phyloP scores from a whole-genome alignment of 2,888 invertebrate genomes.

The Leptinotarsa peninsularis region DNA sequence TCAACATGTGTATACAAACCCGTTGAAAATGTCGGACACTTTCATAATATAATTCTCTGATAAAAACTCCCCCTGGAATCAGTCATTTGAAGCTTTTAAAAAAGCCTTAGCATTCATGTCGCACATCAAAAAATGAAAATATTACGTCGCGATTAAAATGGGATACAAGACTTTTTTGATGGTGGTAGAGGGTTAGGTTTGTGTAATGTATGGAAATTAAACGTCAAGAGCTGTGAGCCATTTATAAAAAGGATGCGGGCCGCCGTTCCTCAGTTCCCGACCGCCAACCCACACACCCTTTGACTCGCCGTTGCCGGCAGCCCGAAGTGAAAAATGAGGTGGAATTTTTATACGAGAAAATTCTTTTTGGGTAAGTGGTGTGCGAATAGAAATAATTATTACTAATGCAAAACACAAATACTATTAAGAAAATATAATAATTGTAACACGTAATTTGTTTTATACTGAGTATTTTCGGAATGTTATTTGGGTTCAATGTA shows the following conservation, averaged over 20 bases:
- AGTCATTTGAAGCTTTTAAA: slow-evolving; percentile 39
- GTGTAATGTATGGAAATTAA: slow-evolving; percentile 64
- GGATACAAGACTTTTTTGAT: slow-evolving; percentile 47
- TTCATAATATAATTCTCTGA: slow-evolving; percentile 21
- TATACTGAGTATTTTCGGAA: too few relatives aligned
- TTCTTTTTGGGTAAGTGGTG: not conserved
- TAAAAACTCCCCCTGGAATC: slow-evolving; percentile 36
- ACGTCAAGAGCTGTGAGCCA: slow-evolving; percentile 62
- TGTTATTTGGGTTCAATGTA: too few relatives aligned
- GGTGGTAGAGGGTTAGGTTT: slow-evolving; percentile 50
- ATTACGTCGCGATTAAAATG: slow-evolving; percentile 47
- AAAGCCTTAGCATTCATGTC: slow-evolving; percentile 42
- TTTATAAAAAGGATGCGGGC: slow-evolving; percentile 63
- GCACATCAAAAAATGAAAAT: slow-evolving; percentile 46
- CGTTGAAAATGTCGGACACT: slow-evolving; percentile 4
- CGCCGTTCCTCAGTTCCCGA: slow-evolving; percentile 41
- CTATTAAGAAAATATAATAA: too few relatives aligned
- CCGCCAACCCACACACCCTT: slow-evolving; percentile 26
- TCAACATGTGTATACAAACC: slow-evolving; percentile 1
- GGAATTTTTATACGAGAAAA: not conserved
- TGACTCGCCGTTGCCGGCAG: slow-evolving; percentile 21
- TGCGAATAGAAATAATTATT: too few relatives aligned
- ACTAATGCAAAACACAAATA: too few relatives aligned
- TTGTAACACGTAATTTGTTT: too few relatives aligned
- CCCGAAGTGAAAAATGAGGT: slow-evolving; percentile 14